phyloP scores from a whole-genome alignment of 2,113 vertebrate genomes.

The Embiotoca jacksoni region DNA sequence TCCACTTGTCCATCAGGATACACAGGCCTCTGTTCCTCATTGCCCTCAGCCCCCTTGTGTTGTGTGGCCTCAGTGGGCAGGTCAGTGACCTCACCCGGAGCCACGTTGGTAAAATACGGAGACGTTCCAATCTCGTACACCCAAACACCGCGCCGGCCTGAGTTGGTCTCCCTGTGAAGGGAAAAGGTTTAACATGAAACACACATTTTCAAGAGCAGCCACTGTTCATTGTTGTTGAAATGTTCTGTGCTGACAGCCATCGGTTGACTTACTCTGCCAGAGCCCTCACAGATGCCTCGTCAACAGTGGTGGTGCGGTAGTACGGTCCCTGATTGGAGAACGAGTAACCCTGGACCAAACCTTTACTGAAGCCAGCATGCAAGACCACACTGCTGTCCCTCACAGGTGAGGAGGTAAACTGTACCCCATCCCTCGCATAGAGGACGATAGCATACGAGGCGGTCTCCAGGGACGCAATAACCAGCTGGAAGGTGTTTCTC shows the following conservation, averaged over 20 bases:
- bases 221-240: neutral
- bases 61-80: conserved; percentile 50
- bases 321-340: conserved; percentile 85
- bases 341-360: conserved; percentile 80
- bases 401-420: conserved; percentile 86
- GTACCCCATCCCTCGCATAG: conserved; percentile 89
- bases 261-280: conserved; percentile 87
- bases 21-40: conserved; percentile 1
- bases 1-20: conserved; percentile 49
- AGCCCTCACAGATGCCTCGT: conserved; percentile 85
- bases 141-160: conserved; percentile 90
- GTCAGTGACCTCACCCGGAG: conserved; percentile 83
- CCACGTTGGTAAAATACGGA: conserved; percentile 80
- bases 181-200: conserved; percentile 5
- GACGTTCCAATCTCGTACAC: conserved; percentile 92
- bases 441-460: conserved; percentile 91
- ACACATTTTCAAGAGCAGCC: neutral
- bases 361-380: conserved; percentile 90
- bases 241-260: neutral
- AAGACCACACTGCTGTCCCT: conserved; percentile 72
- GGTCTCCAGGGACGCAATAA: conserved; percentile 88
- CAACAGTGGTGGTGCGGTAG: conserved; percentile 85
- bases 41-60: neutral
- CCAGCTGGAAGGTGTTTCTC: conserved; percentile 96
- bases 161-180: conserved; percentile 89